These are phyloP conservation scores for Pardosa pseudoannulata DNA, from an alignment of 2,888 invertebrate genomes.

Conservation along the genomic window DNA sequence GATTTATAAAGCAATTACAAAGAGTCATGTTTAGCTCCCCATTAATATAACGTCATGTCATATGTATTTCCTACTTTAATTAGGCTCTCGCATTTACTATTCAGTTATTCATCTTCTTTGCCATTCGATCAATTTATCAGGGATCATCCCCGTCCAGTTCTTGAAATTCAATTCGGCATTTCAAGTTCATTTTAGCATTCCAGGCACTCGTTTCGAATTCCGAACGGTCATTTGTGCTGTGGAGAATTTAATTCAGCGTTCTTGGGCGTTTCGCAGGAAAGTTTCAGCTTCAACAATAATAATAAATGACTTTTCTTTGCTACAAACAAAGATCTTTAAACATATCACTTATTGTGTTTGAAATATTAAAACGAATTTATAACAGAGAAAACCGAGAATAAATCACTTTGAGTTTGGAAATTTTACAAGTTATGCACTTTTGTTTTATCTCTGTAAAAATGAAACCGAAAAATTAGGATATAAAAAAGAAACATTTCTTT, in stretches of 20 bases:
- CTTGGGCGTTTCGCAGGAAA: neutral
- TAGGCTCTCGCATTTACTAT: neutral
- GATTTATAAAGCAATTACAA: no score
- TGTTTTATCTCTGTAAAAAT: no score
- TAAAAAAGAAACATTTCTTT: no score
- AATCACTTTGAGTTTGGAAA: no score
- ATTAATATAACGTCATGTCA: neutral
- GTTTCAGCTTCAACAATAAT: neutral
- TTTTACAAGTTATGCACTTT: no score
- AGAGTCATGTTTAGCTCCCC: neutral
- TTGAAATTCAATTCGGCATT: slow-evolving; percentile 8
- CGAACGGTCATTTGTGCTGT: neutral
- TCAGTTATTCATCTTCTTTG: slow-evolving; percentile 1
- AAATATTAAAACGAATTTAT: no score
- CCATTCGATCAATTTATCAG: neutral
- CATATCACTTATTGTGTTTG: no score
- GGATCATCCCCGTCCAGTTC: neutral
- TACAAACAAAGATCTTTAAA: no score
- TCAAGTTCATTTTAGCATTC: slow-evolving; percentile 13
- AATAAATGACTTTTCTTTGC: no score
- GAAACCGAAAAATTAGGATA: no score
- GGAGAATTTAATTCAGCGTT: slow-evolving; percentile 3
- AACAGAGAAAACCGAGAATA: no score
- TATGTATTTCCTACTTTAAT: neutral
- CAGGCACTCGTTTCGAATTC: slow-evolving; percentile 6